phyloP scores from a whole-genome alignment of 2,888 invertebrate species.

The Cheilosia scutellata region DNA sequence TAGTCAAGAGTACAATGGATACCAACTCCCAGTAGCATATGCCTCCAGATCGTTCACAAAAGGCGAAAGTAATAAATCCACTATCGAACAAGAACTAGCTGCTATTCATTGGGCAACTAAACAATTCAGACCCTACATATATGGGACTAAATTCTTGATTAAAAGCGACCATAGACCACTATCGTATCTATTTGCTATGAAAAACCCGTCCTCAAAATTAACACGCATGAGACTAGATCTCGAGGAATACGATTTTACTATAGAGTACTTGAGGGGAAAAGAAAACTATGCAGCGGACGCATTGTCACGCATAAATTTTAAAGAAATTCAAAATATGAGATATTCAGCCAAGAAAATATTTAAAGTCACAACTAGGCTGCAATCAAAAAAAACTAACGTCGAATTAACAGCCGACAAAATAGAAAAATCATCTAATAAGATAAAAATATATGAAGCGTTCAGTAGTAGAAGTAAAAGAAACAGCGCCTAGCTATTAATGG shows the following conservation, averaged over 20 bases:
- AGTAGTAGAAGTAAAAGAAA: conserved; percentile 5
- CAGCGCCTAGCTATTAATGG: conserved; percentile 23
- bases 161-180: neutral
- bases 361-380: conserved; percentile 3
- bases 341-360: neutral
- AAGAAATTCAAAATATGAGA: neutral
- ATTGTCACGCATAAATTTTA: no score
- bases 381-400: no score
- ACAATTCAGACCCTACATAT: neutral
- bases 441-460: conserved; percentile 9
- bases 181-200: neutral
- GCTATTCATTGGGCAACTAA: neutral
- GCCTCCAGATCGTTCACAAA: neutral
- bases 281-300: neutral
- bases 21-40: neutral
- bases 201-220: neutral
- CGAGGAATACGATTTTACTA: neutral
- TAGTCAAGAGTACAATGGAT: neutral
- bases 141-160: neutral
- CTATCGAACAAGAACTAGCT: neutral
- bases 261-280: neutral
- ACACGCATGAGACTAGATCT: neutral
- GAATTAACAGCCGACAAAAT: no score
- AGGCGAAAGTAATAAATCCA: neutral
- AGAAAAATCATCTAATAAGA: no score